These are phyloP conservation scores for Sebastes steindachneri DNA, from an alignment of 2,797 vertebrate genomes.

Conservation along the genomic window DNA sequence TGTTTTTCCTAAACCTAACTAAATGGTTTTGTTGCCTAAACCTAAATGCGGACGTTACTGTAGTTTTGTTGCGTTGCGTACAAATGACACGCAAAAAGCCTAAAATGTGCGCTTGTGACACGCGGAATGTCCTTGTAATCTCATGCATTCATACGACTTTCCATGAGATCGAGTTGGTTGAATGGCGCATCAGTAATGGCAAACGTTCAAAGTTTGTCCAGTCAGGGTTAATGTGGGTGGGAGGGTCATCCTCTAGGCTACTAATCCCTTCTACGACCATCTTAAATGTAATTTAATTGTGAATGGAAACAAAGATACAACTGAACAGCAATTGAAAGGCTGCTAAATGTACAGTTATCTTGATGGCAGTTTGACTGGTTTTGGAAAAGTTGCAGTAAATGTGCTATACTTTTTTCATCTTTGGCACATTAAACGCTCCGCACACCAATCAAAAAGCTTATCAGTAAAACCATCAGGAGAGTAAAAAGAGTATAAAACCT, in stretches of 20 bases:
- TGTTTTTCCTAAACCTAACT: too few relatives aligned
- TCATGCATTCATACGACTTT: too few relatives aligned
- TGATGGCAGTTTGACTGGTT: too few relatives aligned
- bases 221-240: neutral
- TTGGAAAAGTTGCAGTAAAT: neutral
- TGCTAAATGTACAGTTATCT: too few relatives aligned
- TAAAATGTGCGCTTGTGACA: too few relatives aligned
- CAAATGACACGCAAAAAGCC: too few relatives aligned
- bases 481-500: neutral
- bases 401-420: neutral
- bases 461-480: neutral
- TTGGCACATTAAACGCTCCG: neutral
- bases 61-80: too few relatives aligned
- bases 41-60: too few relatives aligned
- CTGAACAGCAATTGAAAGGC: neutral
- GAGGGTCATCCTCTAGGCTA: neutral
- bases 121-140: too few relatives aligned
- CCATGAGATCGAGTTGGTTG: too few relatives aligned
- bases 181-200: too few relatives aligned
- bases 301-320: neutral
- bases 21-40: too few relatives aligned
- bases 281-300: neutral
- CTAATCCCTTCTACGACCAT: neutral
- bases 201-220: neutral
- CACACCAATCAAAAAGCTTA: conserved; percentile 22